Conservation (phyloP, 2,113 vertebrate species). For the Elanus axillaris region DNA sequence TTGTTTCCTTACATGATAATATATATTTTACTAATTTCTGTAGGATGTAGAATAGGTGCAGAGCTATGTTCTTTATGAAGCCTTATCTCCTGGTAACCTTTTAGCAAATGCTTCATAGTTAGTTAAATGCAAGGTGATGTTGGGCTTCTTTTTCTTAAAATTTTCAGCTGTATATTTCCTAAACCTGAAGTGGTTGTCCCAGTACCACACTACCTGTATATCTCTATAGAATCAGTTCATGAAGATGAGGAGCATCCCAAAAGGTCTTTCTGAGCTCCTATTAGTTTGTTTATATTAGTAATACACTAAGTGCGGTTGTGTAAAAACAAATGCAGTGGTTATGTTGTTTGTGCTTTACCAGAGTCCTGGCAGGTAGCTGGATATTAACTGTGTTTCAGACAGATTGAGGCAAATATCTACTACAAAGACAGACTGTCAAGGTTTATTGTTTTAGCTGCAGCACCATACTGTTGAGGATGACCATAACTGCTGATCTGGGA, state of each 20-base stretch:
- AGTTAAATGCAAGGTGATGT: not conserved
- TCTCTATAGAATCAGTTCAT: not conserved
- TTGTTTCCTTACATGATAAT: not conserved
- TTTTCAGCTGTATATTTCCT: not conserved
- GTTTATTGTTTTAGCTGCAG: not conserved
- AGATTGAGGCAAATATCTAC: not conserved
- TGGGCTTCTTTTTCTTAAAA: not conserved
- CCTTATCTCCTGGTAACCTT: not conserved
- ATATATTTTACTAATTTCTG: not conserved
- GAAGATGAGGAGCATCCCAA: not conserved
- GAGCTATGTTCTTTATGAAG: not conserved
- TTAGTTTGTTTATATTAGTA: not conserved
- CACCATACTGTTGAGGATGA: not conserved
- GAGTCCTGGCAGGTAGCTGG: not conserved
- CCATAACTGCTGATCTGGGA: not conserved
- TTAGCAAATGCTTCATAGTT: not conserved
- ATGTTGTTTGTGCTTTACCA: not conserved
- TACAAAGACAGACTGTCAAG: not conserved
- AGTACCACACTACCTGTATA: not conserved
- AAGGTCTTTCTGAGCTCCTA: not conserved
- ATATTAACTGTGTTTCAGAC: not conserved
- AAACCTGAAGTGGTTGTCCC: not conserved
- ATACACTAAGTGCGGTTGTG: not conserved
- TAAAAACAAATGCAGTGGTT: not conserved
- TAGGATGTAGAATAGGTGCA: not conserved